Conservation (phyloP, 2,888 invertebrate genomes). For the Eupithecia tripunctaria region DNA sequence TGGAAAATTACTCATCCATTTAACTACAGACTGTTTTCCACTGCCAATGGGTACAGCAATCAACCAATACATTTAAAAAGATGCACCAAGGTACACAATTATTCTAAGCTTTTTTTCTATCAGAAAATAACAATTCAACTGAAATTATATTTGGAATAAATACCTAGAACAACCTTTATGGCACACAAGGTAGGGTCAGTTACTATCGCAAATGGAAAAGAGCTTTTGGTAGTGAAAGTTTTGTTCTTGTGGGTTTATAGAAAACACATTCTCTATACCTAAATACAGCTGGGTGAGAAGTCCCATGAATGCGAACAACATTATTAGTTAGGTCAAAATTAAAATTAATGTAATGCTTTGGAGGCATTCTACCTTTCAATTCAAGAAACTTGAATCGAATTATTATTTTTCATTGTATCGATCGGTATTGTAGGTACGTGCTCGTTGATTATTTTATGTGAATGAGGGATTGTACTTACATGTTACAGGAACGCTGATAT, state of each 20-base stretch:
- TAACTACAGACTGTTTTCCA: neutral
- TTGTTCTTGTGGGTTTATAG: neutral
- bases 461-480: conserved; percentile 25
- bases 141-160: neutral
- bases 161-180: neutral
- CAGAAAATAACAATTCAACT: neutral
- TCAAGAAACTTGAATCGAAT: conserved; percentile 48
- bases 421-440: conserved; percentile 65
- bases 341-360: neutral
- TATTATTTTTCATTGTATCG: conserved; percentile 68
- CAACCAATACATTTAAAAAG: neutral
- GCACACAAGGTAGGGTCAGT: neutral
- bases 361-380: neutral
- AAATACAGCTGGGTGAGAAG: neutral
- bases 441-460: conserved; percentile 25
- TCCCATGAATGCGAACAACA: neutral
- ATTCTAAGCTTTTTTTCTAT: neutral
- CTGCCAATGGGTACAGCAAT: too few relatives aligned
- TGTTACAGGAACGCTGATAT: conserved; percentile 16
- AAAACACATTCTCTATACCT: neutral
- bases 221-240: conserved; percentile 30
- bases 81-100: neutral
- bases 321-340: neutral
- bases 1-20: too few relatives aligned
- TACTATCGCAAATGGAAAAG: neutral